Percentiles rank a stretch among this genome's conserved stretches.
Conservation (phyloP, 2,888 invertebrate genomes). For the Leptinotarsa juncta region DNA sequence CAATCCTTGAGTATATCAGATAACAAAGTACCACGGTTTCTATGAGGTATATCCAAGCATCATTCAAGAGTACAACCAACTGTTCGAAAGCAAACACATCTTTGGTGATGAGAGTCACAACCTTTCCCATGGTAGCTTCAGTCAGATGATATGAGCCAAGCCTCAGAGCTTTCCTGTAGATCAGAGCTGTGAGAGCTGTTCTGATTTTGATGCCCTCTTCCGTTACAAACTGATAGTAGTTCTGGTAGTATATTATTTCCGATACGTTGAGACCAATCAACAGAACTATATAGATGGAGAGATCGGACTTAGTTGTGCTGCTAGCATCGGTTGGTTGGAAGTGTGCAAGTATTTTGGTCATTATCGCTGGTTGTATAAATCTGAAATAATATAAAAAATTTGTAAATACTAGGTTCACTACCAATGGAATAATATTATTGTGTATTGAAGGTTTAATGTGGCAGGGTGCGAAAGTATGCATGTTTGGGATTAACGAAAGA, state of each 20-base stretch:
- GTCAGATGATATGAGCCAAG: conserved; percentile 70
- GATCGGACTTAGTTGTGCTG: conserved; percentile 59
- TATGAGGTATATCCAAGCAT: conserved; percentile 90
- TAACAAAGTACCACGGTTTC: conserved; percentile 84
- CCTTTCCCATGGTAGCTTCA: conserved; percentile 76
- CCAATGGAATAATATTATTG: too few relatives aligned
- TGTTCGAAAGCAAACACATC: conserved; percentile 93
- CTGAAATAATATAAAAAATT: conserved; percentile 42
- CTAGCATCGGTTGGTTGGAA: conserved; percentile 50
- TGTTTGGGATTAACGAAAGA: too few relatives aligned
- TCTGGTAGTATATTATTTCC: conserved; percentile 75
- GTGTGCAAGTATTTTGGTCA: conserved; percentile 54
- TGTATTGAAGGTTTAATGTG: too few relatives aligned
- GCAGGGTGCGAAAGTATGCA: too few relatives aligned
- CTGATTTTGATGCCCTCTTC: conserved; percentile 82
- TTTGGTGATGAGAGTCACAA: conserved; percentile 90
- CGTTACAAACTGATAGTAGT: conserved; percentile 80
- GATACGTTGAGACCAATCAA: conserved; percentile 78
- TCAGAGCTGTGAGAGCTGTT: conserved; percentile 72
- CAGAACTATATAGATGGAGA: conserved; percentile 79
- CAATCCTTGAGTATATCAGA: conserved; percentile 76
- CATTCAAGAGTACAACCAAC: conserved; percentile 88
- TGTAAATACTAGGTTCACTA: not conserved
- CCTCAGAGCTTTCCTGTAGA: conserved; percentile 70
- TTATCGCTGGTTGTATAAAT: conserved; percentile 51